Percentiles rank a stretch among this genome's conserved stretches.
Conservation (phyloP, 2,888 invertebrate species). For the Chydorus sphaericus region DNA sequence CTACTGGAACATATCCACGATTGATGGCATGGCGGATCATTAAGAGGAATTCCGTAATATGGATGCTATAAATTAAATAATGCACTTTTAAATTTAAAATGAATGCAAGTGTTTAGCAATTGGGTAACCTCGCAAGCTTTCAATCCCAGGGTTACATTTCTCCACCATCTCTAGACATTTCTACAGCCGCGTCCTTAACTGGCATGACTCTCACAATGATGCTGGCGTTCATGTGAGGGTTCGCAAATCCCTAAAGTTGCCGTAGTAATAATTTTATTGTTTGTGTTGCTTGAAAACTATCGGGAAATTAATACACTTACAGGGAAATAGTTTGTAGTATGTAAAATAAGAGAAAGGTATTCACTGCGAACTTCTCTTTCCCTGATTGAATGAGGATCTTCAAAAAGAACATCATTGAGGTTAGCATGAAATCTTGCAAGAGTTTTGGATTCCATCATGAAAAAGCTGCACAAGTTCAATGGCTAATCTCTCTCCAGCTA, state of each 20-base stretch:
- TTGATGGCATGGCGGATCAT: background rate
- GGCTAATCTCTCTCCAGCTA: background rate
- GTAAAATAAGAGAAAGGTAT: background rate
- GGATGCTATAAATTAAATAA: background rate
- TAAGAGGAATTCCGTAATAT: background rate
- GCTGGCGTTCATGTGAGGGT: background rate
- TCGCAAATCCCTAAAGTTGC: background rate
- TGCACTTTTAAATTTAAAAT: background rate
- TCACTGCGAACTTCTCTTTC: background rate
- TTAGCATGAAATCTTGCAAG: background rate
- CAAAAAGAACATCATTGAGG: background rate
- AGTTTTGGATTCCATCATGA: background rate
- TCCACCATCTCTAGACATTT: background rate
- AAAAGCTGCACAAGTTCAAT: background rate
- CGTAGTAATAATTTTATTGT: background rate
- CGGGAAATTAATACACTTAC: background rate
- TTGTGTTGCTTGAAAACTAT: background rate
- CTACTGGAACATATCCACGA: background rate
- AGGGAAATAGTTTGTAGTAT: background rate
- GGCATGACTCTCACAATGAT: background rate
- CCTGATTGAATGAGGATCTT: background rate
- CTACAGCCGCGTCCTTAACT: background rate
- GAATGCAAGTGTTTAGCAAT: too few species aligned
- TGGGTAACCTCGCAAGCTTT: constrained; percentile 4
- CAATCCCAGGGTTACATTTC: background rate